Evolutionary conservation across 2,888 invertebrate genomes (phyloP), one percentile per base, ranked within the genome.

Genomic region (Eilema caniola): DNA sequence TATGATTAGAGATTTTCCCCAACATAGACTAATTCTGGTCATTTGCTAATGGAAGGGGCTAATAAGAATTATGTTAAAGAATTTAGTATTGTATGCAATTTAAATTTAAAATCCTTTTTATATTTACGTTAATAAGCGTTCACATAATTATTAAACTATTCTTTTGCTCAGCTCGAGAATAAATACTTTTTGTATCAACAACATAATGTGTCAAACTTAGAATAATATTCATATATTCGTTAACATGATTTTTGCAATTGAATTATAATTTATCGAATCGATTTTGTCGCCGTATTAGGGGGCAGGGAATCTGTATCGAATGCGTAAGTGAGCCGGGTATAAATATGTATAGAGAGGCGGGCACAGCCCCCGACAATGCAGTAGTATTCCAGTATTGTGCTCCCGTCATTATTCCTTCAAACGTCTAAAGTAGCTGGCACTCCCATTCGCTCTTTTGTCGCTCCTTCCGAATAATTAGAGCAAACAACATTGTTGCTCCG

Each of bases 391-490:
- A 83, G 85, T 88, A 91, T 93, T 93, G 90, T 93, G 88, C 88
- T 80, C 86, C 90, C 81, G 89, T 90, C 91, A 91, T 92, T 91
- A 91, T 89, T 73, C 85, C 88, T 88, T 88, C 89, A 87, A 72
- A 86, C 88, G 82, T 87, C 88, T 90, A 86, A 89, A 92, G 91
- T 88, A 89, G 87, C 88, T 80, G 87, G 87, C 90, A 92, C 93
- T 91, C 91, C 92, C 90, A 90, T 90, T 89, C 85, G 85, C 84
- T 88, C 88, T 86, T 92, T 94, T 94, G 94, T 94, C 83, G 92
- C 90, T 90, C 89, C 91, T 93, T 93, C 93, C 93, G 93, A 93
- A 95, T 95, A 94, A 94, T 95, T 95, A 94, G 90, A 90, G 84
- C 90, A 87, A 89, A 88, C 84, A 86, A 85, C 88, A 89, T 90